Conservation (phyloP, 2,113 vertebrate genomes). For the Potamarius usumacintae region DNA sequence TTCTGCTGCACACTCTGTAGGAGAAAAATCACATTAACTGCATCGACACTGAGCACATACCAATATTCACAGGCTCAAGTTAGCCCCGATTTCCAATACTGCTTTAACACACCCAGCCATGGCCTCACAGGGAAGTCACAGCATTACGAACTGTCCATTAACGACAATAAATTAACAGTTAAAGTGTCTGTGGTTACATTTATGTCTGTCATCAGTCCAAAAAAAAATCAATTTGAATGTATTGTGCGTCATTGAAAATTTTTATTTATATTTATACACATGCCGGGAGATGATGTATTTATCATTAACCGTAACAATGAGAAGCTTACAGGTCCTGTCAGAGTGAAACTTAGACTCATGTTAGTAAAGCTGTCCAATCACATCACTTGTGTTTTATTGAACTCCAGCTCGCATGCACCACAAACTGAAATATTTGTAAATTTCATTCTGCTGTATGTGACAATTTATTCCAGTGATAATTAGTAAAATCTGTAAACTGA, state of each 20-base stretch:
- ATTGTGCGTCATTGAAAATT: neutral
- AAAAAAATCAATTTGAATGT: neutral
- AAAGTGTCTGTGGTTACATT: neutral
- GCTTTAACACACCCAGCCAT: neutral
- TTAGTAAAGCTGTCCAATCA: neutral
- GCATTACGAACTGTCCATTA: neutral
- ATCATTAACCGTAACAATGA: neutral
- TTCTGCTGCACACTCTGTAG: slow-evolving; percentile 84
- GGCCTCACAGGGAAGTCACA: neutral
- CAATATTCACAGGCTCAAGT: neutral
- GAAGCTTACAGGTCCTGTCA: neutral
- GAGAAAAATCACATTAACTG: slow-evolving; percentile 24
- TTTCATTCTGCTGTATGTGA: neutral
- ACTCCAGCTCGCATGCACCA: neutral
- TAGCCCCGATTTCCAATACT: neutral
- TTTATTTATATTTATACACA: neutral
- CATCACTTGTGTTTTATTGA: neutral
- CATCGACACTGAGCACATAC: neutral
- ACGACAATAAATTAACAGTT: neutral
- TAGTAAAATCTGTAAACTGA: neutral
- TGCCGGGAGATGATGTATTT: neutral
- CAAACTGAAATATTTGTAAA: neutral
- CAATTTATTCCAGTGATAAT: neutral
- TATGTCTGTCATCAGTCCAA: neutral
- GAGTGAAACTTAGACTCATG: neutral